A percentile compares a stretch with the other conserved stretches of the same genome.
Evolutionary conservation across 2,113 vertebrate genomes (phyloP).

Genomic region (Mystacornis crossleyi): DNA sequence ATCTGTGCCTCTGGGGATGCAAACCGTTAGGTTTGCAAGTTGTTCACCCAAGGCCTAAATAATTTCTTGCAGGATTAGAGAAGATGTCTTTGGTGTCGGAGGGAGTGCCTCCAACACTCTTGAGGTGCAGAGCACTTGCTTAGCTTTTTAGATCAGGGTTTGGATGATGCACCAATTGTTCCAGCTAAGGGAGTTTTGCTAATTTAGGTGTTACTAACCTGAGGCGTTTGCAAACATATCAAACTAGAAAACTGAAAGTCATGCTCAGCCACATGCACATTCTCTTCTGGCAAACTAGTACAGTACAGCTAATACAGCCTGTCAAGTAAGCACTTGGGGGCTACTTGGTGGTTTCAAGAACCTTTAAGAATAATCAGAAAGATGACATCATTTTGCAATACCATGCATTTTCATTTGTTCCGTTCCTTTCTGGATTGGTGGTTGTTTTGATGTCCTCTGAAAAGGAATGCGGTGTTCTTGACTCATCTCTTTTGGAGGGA

Average conservation of each 20-base stretch:
- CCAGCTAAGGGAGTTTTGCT: neutral
- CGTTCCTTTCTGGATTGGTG: neutral
- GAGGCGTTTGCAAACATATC: neutral
- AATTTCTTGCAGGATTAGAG: neutral
- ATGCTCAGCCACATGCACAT: neutral
- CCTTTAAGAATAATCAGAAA: neutral
- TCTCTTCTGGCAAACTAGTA: neutral
- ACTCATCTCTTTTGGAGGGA: neutral
- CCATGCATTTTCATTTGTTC: neutral
- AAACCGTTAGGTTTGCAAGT: neutral
- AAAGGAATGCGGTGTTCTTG: neutral
- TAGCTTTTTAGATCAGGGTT: neutral
- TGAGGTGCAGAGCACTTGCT: neutral
- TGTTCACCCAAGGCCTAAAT: neutral
- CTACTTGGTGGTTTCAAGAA: neutral
- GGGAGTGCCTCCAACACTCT: neutral
- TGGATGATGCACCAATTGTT: neutral
- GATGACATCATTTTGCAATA: neutral
- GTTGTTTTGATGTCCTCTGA: neutral
- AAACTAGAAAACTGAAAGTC: neutral
- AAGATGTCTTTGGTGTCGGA: neutral
- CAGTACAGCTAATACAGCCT: neutral
- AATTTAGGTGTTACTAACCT: neutral
- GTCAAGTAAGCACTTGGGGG: neutral
- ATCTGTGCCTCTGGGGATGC: fast-evolving